phyloP scores from a whole-genome alignment of 2,888 invertebrate species.

The Chouioia cunea region DNA sequence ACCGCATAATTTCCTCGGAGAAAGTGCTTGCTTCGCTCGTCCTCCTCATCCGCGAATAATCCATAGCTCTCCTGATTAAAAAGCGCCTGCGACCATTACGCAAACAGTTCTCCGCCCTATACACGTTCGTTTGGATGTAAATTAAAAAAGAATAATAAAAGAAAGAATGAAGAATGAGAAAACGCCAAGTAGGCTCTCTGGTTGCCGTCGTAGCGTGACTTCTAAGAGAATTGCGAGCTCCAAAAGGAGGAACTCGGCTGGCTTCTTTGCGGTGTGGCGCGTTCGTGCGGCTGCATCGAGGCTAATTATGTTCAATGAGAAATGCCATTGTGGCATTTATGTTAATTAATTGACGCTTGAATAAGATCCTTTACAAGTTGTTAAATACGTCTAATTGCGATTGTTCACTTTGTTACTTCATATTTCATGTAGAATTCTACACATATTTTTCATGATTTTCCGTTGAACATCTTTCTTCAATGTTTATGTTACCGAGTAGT shows the following conservation, averaged over 20 bases:
- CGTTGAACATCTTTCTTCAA: too few relatives aligned
- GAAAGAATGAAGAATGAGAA: conserved; percentile 4
- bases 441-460: too few relatives aligned
- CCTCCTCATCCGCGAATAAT: conserved; percentile 22
- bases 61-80: conserved; percentile 36
- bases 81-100: neutral
- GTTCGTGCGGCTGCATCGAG: neutral
- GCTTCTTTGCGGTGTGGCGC: conserved; percentile 16
- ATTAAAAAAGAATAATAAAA: conserved; percentile 28
- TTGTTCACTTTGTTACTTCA: too few relatives aligned
- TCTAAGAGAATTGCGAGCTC: neutral
- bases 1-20: conserved; percentile 27
- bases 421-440: too few relatives aligned
- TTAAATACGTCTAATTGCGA: too few relatives aligned
- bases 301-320: neutral
- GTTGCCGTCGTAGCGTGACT: conserved; percentile 21
- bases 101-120: conserved; percentile 8
- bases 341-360: too few relatives aligned
- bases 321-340: neutral
- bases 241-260: neutral
- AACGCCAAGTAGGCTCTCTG: conserved; percentile 2
- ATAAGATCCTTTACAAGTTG: too few relatives aligned
- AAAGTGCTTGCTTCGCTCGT: conserved; percentile 9
- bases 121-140: conserved; percentile 22
- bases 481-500: too few relatives aligned